Evolutionary conservation across 1,140 invertebrate species (phyloP).

Genomic region (Brachystomella parvula): DNA sequence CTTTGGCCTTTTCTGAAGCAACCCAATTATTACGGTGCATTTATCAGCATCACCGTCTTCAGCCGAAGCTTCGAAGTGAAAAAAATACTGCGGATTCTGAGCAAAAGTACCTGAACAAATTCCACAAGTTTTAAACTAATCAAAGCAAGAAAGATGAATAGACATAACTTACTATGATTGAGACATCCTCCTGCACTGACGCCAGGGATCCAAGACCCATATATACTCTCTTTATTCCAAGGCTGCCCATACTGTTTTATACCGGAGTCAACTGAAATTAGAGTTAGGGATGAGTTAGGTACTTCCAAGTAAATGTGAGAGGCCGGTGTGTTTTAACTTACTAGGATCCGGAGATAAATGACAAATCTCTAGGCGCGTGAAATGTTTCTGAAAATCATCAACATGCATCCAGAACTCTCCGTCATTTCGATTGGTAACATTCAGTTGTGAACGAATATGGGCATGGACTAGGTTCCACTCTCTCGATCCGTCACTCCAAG

Average conservation of each 20-base stretch:
- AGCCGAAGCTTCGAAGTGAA: slow-evolving; percentile 7
- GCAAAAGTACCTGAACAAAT: background rate
- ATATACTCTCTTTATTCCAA: slow-evolving; percentile 4
- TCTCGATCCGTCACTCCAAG: slow-evolving; percentile 50
- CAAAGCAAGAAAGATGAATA: background rate
- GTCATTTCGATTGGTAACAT: background rate
- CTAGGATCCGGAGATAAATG: slow-evolving; percentile 11
- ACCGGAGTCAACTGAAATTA: background rate
- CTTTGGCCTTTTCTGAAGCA: background rate
- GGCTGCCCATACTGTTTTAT: background rate
- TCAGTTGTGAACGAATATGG: background rate
- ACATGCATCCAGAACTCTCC: slow-evolving; percentile 19
- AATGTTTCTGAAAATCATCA: slow-evolving; percentile 12
- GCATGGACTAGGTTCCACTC: slow-evolving; percentile 13
- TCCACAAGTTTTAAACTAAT: background rate
- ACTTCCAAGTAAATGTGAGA: background rate
- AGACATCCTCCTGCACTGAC: slow-evolving; percentile 13
- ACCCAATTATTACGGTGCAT: slow-evolving; percentile 8
- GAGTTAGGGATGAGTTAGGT: no score
- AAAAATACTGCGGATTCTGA: slow-evolving; percentile 11
- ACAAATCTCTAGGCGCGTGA: slow-evolving; percentile 12
- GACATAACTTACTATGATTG: slow-evolving; percentile 12
- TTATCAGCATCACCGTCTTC: slow-evolving; percentile 6
- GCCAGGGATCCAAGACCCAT: slow-evolving; percentile 3
- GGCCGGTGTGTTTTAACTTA: background rate